phyloP scores from a whole-genome alignment of 2,113 vertebrate species.

The Otus sunia region DNA sequence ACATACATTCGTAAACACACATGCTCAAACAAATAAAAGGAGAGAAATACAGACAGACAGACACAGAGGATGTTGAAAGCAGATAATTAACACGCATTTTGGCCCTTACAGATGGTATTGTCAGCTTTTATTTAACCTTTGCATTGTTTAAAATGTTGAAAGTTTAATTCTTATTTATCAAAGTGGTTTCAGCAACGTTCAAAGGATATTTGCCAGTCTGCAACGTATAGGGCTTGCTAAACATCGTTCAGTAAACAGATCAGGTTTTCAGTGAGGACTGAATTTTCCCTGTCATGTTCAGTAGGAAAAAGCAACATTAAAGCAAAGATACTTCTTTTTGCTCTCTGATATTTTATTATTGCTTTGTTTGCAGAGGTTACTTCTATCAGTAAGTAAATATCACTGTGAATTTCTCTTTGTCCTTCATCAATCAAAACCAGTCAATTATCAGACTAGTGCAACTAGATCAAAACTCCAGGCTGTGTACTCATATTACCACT shows the following conservation, averaged over 20 bases:
- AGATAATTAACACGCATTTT: neutral
- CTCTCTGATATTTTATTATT: constrained; percentile 59
- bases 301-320: neutral
- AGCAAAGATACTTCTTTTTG: constrained; percentile 13
- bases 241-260: constrained; percentile 56
- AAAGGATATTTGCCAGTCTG: constrained; percentile 4
- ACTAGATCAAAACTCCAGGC: constrained; percentile 77
- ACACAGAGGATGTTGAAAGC: neutral
- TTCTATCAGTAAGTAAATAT: constrained; percentile 71
- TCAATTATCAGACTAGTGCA: constrained; percentile 77
- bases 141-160: constrained; percentile 30
- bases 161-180: constrained; percentile 31
- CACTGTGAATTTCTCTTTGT: constrained; percentile 72
- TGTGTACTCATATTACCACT: constrained; percentile 74
- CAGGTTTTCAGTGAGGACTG: constrained; percentile 56
- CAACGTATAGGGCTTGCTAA: constrained; percentile 1
- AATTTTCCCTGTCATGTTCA: constrained; percentile 62
- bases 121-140: constrained; percentile 49
- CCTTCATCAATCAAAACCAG: constrained; percentile 79
- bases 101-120: constrained; percentile 13
- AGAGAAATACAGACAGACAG: neutral
- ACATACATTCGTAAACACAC: neutral
- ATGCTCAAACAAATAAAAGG: neutral
- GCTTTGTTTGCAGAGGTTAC: constrained; percentile 74
- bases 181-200: constrained; percentile 14